Conservation (phyloP, 2,797 vertebrate species). For the Spheniscus humboldti region DNA sequence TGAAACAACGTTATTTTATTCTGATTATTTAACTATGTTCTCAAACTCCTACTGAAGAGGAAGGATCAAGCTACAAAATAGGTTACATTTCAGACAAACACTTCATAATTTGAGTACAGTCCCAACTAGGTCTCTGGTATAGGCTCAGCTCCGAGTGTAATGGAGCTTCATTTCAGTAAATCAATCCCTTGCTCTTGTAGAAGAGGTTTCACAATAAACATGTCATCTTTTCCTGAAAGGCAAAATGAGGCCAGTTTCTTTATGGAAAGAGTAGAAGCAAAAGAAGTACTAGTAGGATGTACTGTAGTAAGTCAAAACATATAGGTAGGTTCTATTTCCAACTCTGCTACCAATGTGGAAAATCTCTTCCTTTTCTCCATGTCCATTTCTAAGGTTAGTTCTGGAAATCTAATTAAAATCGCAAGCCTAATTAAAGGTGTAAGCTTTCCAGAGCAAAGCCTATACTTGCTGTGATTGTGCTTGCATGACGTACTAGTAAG, state of each 20-base stretch:
- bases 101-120: neutral
- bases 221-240: neutral
- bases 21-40: neutral
- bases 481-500: neutral
- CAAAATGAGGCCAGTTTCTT: neutral
- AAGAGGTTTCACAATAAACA: neutral
- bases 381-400: neutral
- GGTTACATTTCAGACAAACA: neutral
- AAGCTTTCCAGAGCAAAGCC: neutral
- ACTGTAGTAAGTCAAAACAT: neutral
- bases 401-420: slow-evolving; percentile 32
- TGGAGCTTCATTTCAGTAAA: neutral
- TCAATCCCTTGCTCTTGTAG: neutral
- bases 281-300: neutral
- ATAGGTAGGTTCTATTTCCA: neutral
- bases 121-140: neutral
- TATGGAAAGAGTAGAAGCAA: neutral
- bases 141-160: neutral
- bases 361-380: neutral
- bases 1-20: neutral
- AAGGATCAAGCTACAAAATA: neutral
- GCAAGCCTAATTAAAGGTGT: neutral
- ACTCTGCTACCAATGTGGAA: neutral
- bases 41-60: neutral
- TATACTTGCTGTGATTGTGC: neutral